Evolutionary conservation across 2,797 vertebrate species (phyloP).

Genomic region (Ptychadena robeensis): DNA sequence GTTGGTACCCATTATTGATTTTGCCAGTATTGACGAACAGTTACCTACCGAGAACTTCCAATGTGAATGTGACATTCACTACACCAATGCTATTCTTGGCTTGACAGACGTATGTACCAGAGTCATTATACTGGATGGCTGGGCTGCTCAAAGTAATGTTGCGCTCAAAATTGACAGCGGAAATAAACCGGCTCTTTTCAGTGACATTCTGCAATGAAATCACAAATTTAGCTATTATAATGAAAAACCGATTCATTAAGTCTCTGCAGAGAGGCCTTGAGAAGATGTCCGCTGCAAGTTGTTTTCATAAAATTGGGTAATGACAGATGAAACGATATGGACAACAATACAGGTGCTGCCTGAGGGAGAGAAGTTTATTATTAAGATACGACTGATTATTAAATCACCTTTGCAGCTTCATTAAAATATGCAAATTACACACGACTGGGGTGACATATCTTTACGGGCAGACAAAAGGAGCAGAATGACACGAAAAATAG

Average conservation of each 20-base stretch:
- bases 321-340: slow-evolving; percentile 29
- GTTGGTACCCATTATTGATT: no score
- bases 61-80: slow-evolving; percentile 83
- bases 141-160: slow-evolving; percentile 80
- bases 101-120: slow-evolving; percentile 87
- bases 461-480: slow-evolving; percentile 34
- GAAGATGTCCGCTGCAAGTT: neutral
- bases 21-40: neutral
- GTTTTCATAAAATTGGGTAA: slow-evolving; percentile 10
- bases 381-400: slow-evolving; percentile 11
- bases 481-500: slow-evolving; percentile 37
- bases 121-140: slow-evolving; percentile 79
- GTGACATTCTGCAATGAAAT: slow-evolving; percentile 56
- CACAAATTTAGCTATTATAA: slow-evolving; percentile 25
- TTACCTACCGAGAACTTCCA: slow-evolving; percentile 89
- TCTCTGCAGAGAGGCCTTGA: neutral
- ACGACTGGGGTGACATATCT: neutral
- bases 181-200: slow-evolving; percentile 70
- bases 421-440: slow-evolving; percentile 48
- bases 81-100: slow-evolving; percentile 85
- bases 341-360: slow-evolving; percentile 11
- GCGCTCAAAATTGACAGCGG: slow-evolving; percentile 75
- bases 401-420: slow-evolving; percentile 35
- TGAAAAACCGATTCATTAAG: neutral
- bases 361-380: neutral